A percentile compares a stretch with the other conserved stretches of the same genome.
Evolutionary conservation across 2,797 vertebrate species (phyloP).

Genomic region (Pygocentrus nattereri): DNA sequence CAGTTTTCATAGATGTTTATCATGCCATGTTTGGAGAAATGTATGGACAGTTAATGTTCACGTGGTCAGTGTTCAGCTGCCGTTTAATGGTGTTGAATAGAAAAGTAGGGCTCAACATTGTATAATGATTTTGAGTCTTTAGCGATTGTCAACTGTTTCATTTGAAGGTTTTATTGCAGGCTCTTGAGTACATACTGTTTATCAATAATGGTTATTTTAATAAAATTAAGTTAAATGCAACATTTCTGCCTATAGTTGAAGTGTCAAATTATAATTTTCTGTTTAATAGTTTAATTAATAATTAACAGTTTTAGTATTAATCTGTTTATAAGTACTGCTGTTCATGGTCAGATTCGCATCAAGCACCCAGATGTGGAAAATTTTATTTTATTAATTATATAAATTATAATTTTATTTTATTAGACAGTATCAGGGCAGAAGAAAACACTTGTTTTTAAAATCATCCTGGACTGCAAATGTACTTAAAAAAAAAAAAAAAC

Average conservation of each 20-base stretch:
- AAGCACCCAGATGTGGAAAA: too few relatives aligned
- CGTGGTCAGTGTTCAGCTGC: conserved; percentile 62
- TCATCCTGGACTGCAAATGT: too few relatives aligned
- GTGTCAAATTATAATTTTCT: not conserved
- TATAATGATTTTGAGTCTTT: conserved; percentile 82
- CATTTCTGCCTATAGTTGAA: conserved; percentile 7
- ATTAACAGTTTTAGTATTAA: too few relatives aligned
- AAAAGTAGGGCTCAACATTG: conserved; percentile 83
- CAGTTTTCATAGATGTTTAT: not conserved
- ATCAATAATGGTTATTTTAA: conserved; percentile 89
- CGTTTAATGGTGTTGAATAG: conserved; percentile 15
- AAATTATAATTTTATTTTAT: too few relatives aligned
- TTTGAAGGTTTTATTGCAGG: conserved; percentile 86
- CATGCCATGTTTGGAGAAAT: conserved; percentile 4
- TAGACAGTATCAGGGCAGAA: too few relatives aligned
- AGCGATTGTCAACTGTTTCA: conserved; percentile 80
- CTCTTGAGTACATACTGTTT: conserved; percentile 80
- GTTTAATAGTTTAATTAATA: too few relatives aligned
- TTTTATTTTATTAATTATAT: too few relatives aligned
- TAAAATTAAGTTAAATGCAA: conserved; percentile 94
- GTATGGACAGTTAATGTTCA: not conserved
- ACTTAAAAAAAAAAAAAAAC: too few relatives aligned
- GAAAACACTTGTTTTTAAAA: too few relatives aligned
- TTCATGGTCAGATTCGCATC: too few relatives aligned
- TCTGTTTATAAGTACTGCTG: too few relatives aligned